These are phyloP conservation scores for Odontothrips loti DNA, from an alignment of 2,888 invertebrate species.

Conservation along the genomic window DNA sequence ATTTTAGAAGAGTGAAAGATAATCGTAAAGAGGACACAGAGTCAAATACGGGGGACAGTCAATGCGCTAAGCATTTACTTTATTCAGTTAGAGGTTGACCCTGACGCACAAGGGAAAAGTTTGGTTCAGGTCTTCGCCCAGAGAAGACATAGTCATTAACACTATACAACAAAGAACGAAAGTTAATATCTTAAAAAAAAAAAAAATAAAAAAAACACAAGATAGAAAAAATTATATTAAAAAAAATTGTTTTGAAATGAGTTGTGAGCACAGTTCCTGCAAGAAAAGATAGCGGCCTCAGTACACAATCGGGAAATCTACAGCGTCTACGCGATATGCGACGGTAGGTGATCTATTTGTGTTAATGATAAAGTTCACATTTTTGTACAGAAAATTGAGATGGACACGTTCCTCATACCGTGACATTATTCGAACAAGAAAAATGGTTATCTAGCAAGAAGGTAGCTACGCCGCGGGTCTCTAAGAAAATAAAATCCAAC, in stretches of 20 bases:
- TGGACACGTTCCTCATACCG: not conserved
- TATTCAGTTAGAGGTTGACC: not conserved
- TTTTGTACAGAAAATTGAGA: not conserved
- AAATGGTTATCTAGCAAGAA: not conserved
- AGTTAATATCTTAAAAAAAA: not conserved
- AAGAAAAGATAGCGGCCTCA: not conserved
- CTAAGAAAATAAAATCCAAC: not conserved
- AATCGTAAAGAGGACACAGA: not conserved
- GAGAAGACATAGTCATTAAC: not conserved
- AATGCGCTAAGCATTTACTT: not conserved
- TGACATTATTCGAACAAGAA: not conserved
- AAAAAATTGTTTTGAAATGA: not conserved
- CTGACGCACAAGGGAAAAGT: not conserved
- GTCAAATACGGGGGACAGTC: not conserved
- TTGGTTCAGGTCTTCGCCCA: not conserved
- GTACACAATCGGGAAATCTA: not conserved
- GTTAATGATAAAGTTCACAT: too few species aligned
- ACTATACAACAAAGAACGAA: too few species aligned
- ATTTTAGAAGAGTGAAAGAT: not conserved
- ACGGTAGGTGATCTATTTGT: not conserved
- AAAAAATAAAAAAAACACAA: not conserved
- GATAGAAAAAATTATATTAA: not conserved
- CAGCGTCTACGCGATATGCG: constrained; percentile 1
- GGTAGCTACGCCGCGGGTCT: not conserved
- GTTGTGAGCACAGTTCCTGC: not conserved